Percentiles rank a stretch among this genome's conserved stretches.
phyloP scores from a whole-genome alignment of 2,797 vertebrate species.

The Siniperca undulata region DNA sequence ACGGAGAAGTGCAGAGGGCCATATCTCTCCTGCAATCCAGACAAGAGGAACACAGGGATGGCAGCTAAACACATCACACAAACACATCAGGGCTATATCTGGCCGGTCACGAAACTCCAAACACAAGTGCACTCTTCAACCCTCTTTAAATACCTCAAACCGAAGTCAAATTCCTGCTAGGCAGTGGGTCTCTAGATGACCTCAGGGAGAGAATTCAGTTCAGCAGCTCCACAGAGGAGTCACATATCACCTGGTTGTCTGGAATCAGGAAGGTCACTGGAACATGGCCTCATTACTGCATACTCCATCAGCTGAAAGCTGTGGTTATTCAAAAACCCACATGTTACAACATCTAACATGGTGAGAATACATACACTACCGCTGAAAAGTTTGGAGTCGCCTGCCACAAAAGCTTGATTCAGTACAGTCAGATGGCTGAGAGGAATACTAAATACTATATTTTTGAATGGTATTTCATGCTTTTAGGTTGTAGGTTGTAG shows the following conservation, averaged over 20 bases:
- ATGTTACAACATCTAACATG: slow-evolving; percentile 35
- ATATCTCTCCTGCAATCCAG: slow-evolving; percentile 72
- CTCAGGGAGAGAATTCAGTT: slow-evolving; percentile 31
- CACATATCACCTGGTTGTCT: slow-evolving; percentile 27
- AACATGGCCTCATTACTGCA: background rate
- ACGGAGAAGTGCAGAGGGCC: slow-evolving; percentile 30
- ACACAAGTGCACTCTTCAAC: slow-evolving; percentile 53
- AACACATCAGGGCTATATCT: slow-evolving; percentile 62
- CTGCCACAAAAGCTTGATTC: too few relatives aligned
- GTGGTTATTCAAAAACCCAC: slow-evolving; percentile 38
- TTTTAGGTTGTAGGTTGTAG: too few relatives aligned
- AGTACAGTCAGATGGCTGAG: too few relatives aligned
- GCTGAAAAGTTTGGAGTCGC: too few relatives aligned
- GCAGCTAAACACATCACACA: slow-evolving; percentile 24
- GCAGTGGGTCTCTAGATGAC: slow-evolving; percentile 43
- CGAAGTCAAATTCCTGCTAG: slow-evolving; percentile 54
- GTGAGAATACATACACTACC: background rate
- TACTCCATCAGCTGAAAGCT: slow-evolving; percentile 38
- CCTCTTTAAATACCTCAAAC: slow-evolving; percentile 73
- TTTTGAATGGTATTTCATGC: too few relatives aligned
- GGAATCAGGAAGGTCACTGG: slow-evolving; percentile 18
- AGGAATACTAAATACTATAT: too few relatives aligned
- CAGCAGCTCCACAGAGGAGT: slow-evolving; percentile 4
- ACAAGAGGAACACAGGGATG: slow-evolving; percentile 45
- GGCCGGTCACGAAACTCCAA: slow-evolving; percentile 71